A percentile compares a stretch with the other conserved stretches of the same genome.
These are phyloP conservation scores for Misgurnus anguillicaudatus DNA, from an alignment of 2,113 vertebrate genomes.

Conservation along the genomic window DNA sequence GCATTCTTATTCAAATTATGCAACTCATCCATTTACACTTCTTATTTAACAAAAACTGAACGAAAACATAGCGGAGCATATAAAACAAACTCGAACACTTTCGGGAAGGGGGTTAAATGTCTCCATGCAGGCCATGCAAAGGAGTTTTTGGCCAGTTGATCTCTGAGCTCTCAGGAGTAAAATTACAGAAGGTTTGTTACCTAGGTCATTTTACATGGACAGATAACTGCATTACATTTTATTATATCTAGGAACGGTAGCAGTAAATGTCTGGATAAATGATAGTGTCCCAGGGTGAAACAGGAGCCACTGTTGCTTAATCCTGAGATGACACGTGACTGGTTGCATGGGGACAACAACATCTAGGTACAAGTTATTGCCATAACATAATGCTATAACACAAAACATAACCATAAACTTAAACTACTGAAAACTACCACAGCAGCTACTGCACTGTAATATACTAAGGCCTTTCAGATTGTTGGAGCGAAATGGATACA, in stretches of 20 bases:
- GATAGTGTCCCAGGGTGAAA: conserved; percentile 3
- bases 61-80: background rate
- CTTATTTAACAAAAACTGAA: background rate
- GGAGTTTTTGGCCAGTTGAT: conserved; percentile 24
- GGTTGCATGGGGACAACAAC: background rate
- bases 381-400: background rate
- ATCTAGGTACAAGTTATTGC: background rate
- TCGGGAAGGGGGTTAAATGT: conserved; percentile 12
- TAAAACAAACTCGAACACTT: conserved; percentile 12
- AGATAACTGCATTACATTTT: conserved; percentile 13
- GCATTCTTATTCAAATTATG: background rate
- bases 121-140: background rate
- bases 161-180: conserved; percentile 24
- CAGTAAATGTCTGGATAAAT: conserved; percentile 17
- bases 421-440: background rate
- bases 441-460: background rate
- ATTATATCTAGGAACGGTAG: conserved; percentile 23
- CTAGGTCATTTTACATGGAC: background rate
- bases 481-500: too few relatives aligned
- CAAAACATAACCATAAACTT: too few relatives aligned
- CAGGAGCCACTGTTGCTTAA: conserved; percentile 26
- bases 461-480: too few relatives aligned
- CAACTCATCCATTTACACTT: background rate
- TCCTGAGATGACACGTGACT: conserved; percentile 8
- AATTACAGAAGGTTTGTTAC: conserved; percentile 44